These are phyloP conservation scores for Sebastes kiyomatsui DNA, from an alignment of 2,797 vertebrate genomes.

Conservation along the genomic window DNA sequence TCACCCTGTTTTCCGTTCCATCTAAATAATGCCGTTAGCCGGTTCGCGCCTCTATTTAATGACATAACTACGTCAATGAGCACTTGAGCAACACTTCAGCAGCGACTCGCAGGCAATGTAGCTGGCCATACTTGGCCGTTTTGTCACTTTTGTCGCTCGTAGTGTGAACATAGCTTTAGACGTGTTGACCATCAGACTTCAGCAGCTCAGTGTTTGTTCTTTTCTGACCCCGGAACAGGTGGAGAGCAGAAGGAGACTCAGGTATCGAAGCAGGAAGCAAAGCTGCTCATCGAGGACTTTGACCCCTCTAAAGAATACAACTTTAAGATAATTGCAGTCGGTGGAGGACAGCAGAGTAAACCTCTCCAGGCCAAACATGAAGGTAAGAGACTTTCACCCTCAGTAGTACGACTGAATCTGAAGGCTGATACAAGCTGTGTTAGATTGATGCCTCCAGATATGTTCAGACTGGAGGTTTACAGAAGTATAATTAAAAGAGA, in stretches of 20 bases:
- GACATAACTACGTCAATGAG: too few relatives aligned
- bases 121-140: too few relatives aligned
- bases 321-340: slow-evolving; percentile 87
- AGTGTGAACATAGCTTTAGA: neutral
- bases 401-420: neutral
- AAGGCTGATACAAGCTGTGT: neutral
- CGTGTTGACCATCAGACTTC: neutral
- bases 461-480: neutral
- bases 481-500: neutral
- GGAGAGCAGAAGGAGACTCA: slow-evolving; percentile 85
- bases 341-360: slow-evolving; percentile 87
- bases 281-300: slow-evolving; percentile 88
- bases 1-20: too few relatives aligned
- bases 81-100: too few relatives aligned
- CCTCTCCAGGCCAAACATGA: slow-evolving; percentile 89
- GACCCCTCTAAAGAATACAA: slow-evolving; percentile 87
- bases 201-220: slow-evolving; percentile 3
- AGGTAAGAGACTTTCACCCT: slow-evolving; percentile 76
- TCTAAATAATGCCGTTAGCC: fast-evolving
- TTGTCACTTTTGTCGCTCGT: too few relatives aligned
- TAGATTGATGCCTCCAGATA: neutral
- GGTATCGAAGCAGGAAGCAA: slow-evolving; percentile 87
- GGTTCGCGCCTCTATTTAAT: fast-evolving
- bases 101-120: fast-evolving
- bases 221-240: slow-evolving; percentile 70